These are phyloP conservation scores for Poeciliopsis infans DNA, from an alignment of 2,797 vertebrate genomes.

Conservation along the genomic window DNA sequence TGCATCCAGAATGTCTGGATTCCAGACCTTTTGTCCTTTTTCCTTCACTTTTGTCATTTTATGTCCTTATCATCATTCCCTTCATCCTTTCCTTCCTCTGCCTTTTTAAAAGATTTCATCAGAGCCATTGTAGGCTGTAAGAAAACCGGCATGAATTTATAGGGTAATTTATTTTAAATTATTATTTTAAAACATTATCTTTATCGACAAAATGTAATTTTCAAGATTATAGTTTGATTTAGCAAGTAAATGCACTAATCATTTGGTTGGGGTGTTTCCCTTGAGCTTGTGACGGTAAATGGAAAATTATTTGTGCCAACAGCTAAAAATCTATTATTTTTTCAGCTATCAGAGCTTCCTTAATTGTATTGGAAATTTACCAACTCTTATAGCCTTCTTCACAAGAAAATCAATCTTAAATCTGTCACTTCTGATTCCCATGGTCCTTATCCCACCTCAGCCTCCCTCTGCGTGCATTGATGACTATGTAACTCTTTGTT, in stretches of 20 bases:
- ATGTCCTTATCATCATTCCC: conserved; percentile 24
- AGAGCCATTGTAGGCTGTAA: not conserved
- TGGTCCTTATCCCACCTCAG: conserved; percentile 11
- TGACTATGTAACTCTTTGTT: conserved; percentile 22
- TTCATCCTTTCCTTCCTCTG: not conserved
- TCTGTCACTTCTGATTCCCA: conserved; percentile 39
- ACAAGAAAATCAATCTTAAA: conserved; percentile 50
- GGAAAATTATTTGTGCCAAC: conserved; percentile 22
- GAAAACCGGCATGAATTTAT: conserved; percentile 6
- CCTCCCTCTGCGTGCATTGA: conserved; percentile 14
- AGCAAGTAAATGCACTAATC: not conserved
- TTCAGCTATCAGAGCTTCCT: conserved; percentile 4
- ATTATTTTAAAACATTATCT: not conserved
- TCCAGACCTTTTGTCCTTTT: conserved; percentile 13
- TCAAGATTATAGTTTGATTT: conserved; percentile 17
- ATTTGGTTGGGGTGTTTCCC: not conserved
- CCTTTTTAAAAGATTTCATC: conserved; percentile 18
- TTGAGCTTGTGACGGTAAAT: conserved; percentile 32
- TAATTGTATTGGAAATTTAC: conserved; percentile 51
- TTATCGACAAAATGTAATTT: not conserved
- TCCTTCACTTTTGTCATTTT: conserved; percentile 18
- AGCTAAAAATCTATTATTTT: conserved; percentile 47
- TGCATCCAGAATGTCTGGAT: conserved; percentile 36
- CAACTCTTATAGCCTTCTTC: conserved; percentile 21
- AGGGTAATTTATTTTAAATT: not conserved